phyloP scores from a whole-genome alignment of 2,797 vertebrate species.

The Chloroceryle amazona region DNA sequence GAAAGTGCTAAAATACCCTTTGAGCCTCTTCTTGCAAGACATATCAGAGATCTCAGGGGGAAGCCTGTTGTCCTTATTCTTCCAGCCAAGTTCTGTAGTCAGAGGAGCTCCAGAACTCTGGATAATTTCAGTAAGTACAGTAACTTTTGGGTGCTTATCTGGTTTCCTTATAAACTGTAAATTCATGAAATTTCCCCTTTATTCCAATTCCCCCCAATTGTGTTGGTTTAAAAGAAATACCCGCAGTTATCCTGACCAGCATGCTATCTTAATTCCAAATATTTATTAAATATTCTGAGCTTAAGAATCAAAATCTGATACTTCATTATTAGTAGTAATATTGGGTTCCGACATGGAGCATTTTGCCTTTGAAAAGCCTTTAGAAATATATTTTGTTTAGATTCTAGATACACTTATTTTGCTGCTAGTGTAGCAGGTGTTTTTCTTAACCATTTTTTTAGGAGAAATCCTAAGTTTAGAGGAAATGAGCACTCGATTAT shows the following conservation, averaged over 20 bases:
- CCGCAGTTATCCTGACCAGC: not conserved
- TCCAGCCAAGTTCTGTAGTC: not conserved
- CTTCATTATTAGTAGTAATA: not conserved
- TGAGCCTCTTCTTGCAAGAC: not conserved
- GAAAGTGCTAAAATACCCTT: not conserved
- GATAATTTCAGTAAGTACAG: not conserved
- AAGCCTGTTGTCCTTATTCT: not conserved
- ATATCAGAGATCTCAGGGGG: not conserved
- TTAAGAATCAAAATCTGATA: not conserved
- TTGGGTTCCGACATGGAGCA: not conserved
- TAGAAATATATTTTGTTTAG: constrained; percentile 8
- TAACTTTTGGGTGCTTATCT: not conserved
- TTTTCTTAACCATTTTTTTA: constrained; percentile 80
- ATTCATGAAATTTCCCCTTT: not conserved
- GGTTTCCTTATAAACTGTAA: not conserved
- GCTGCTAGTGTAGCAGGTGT: constrained; percentile 78
- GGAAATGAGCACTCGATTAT: constrained; percentile 86
- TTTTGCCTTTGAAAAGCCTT: constrained; percentile 14
- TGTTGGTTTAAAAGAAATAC: not conserved
- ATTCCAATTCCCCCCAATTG: not conserved
- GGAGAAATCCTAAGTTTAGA: constrained; percentile 80
- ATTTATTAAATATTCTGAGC: not conserved
- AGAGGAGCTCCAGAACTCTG: not conserved
- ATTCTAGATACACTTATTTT: constrained; percentile 40
- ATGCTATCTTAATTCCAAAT: not conserved